Evolutionary conservation across 2,113 vertebrate genomes (phyloP).

Genomic region (Xiphophorus hellerii): DNA sequence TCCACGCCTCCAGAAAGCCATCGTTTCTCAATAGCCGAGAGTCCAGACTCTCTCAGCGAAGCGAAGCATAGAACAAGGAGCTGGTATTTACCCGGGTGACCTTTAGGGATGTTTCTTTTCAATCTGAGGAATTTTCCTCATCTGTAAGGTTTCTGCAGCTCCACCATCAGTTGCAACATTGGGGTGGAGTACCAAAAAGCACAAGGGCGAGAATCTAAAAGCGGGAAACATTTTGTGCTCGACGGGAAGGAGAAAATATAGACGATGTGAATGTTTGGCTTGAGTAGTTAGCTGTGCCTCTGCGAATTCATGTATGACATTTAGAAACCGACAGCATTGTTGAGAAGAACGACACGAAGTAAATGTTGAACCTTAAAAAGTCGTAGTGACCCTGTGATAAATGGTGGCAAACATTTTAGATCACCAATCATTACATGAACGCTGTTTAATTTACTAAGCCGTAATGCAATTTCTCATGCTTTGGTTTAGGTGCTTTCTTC

Average conservation of each 20-base stretch:
- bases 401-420: slow-evolving; percentile 12
- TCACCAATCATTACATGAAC: slow-evolving; percentile 11
- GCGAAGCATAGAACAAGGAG: too few relatives aligned
- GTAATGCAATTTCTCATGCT: neutral
- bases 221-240: neutral
- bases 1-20: too few relatives aligned
- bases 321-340: neutral
- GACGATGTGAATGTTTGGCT: neutral
- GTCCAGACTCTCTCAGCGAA: too few relatives aligned
- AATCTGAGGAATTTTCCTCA: too few relatives aligned
- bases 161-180: too few relatives aligned
- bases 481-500: neutral
- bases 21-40: too few relatives aligned
- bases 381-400: slow-evolving; percentile 3
- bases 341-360: neutral
- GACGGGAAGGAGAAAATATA: neutral
- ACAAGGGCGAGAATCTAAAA: neutral
- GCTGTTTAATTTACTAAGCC: slow-evolving; percentile 9
- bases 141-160: too few relatives aligned
- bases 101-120: too few relatives aligned
- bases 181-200: too few relatives aligned
- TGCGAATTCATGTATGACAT: slow-evolving; percentile 7
- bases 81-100: too few relatives aligned
- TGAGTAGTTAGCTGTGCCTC: slow-evolving; percentile 4
- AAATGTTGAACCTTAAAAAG: slow-evolving; percentile 13